Evolutionary conservation across 2,888 invertebrate genomes (phyloP).

Genomic region (Perizoma flavofasciatum): DNA sequence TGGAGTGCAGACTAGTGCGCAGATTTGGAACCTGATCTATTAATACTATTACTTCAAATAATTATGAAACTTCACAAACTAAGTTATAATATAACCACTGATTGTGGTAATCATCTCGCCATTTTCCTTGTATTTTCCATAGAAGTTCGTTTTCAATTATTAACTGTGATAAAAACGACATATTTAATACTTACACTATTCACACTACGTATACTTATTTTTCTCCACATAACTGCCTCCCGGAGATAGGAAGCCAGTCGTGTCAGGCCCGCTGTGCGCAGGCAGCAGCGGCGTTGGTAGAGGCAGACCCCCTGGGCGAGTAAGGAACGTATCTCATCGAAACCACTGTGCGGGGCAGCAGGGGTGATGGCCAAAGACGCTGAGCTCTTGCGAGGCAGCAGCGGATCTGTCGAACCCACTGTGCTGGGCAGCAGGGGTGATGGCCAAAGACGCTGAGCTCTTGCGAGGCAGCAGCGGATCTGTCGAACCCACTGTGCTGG

Average conservation of each 20-base stretch:
- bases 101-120: background rate
- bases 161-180: background rate
- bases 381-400: constrained; percentile 20
- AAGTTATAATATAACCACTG: background rate
- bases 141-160: background rate
- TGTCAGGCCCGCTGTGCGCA: constrained; percentile 5
- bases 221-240: background rate
- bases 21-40: constrained; percentile 11
- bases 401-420: background rate
- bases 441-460: constrained; percentile 13
- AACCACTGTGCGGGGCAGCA: constrained; percentile 1
- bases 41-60: background rate
- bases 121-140: background rate
- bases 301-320: background rate
- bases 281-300: too few species aligned
- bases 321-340: constrained; percentile 4
- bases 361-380: constrained; percentile 11
- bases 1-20: too few species aligned
- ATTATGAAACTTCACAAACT: too few species aligned
- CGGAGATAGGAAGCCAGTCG: background rate
- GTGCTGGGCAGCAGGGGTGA: constrained; percentile 16
- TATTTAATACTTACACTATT: constrained; percentile 10
- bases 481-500: background rate
- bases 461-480: constrained; percentile 13
- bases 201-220: background rate